Evolutionary conservation across 2,888 invertebrate genomes (phyloP), one percentile per base, ranked within the genome.

Genomic region (Bibio marci): DNA sequence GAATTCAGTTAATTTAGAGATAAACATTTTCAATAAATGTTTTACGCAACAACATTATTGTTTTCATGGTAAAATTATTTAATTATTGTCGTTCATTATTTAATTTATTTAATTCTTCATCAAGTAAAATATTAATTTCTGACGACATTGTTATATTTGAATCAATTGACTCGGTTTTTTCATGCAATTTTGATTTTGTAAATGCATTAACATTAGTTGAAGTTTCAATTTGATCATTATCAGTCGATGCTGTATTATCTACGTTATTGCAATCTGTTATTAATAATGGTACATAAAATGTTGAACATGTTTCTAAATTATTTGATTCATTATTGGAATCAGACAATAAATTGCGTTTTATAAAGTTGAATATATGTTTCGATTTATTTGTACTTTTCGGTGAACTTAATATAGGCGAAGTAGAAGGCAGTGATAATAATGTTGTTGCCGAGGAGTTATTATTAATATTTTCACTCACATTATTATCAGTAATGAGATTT

Each of bases 291-390:
- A 60, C 47, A 46, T 59, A 59, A 42, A 61, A 60, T 42, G 52
- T 57, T 1, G 60, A 59, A 45, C 14, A n/a, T 37, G 48, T 47
- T 12, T 46, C 44, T 8, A n/a, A 45, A 42, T 4, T 46, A 46
- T 27, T 18, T 25, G 10, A 12, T 28, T 37, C 35, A 26, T 35
- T 36, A 40, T 30, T 41, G 38, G 36, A 30, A 32, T 52, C 47
- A 14, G 50, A 42, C 11, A 51, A 46, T 18, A 64, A 62, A 48
- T 64, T 63, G 40, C 56, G 57, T 42, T 58, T 60, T 22, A 64
- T 47, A 35, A 58, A 59, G 43, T 63, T 59, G 37, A 65, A 59
- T 43, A 65, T 58, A 42, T 63, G 58, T 45, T 59, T 58, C 1
- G 64, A 53, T 41, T 48, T 45, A 30, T 50, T 45, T 15, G 54